Base-by-base conservation (phyloP, 2,113 vertebrate genomes). In the Arenaria interpres region DNA sequence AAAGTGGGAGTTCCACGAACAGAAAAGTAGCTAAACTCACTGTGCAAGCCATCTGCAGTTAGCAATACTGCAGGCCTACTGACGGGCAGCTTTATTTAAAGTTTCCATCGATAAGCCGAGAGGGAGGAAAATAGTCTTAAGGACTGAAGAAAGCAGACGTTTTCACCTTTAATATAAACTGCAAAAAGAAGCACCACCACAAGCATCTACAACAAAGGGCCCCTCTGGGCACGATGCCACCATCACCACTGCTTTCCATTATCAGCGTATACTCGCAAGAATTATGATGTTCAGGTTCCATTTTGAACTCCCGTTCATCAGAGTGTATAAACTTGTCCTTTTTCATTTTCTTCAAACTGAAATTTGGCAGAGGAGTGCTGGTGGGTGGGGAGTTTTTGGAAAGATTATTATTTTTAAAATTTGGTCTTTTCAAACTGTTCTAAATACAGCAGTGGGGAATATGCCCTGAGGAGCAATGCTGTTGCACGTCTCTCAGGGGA, bases 371-470 rank as follows among this genome's bases (percentile, higher is more conserved):
- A 80, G 71, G 33, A 82, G 45, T 28, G 12, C 60, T 86, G 62
- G 85, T 93, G 93, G 88, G 95, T 84, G 90, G 90, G 69, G 68
- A 93, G 48, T 14, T 89, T 96, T 92, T 90, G 91, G 86, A 91
- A 93, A 91, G 68, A 90, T 83, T 60, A 83, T 64, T 94, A 84
- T 92, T 95, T 95, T 50, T 15, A 4, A 85, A 92, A 75, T 88
- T 77, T 32, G 23, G 67, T 94, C 89, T 85, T 96, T 96, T 93
- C 89, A 94, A 90, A 60, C 43, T 71, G 89, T 95, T 96, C 96
- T 94, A 96, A 94, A 97, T 96, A 93, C 93, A 96, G 95, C 94
- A 96, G 51, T 60, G 78, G 89, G 82, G 87, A 94, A 85, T 90
- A 95, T 93, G 91, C 91, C 93, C 85, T 54, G 84, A 95, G 91